Base-by-base conservation (phyloP, 2,888 invertebrate genomes). In the Fragum fragum region DNA sequence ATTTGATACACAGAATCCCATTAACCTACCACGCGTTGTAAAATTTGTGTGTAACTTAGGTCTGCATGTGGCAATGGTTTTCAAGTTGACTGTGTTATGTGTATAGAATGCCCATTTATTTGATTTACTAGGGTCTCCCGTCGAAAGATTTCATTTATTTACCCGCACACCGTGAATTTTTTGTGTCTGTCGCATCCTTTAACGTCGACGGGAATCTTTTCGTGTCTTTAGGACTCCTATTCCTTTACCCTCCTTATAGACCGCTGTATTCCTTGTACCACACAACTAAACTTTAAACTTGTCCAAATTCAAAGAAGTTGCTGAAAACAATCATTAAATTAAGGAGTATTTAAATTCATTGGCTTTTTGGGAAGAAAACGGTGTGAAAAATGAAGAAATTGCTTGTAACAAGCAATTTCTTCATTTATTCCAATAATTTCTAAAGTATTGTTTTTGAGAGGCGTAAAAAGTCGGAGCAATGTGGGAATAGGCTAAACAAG, bases 71-170 rank as follows among this genome's bases (percentile, higher is more conserved):
- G 57, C 57, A 57, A 57, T 57, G 57, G 57, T 57, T 57, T 57
- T 47, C 57, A 26, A 57, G 57, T 26, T 57, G 57, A 26, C 57
- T 23, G 26, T 57, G 26, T 57, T 26, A 57, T 57, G 26, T n/a
- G 57, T 9, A 21, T 23, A 26, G 57, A 57, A 57, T 21, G 57
- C 57, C 57, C 57, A 57, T 57, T 57, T 57, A 57, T 14, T 57
- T 57, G 57, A 57, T 57, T 57, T 57, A 57, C 57, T n/a, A 57
- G 23, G 26, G 57, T 57, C 57, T 57, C 57, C 57, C 26, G 57
- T 57, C 57, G 57, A 57, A 57, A 57, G 57, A 57, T 57, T 57
- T 57, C 57, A 57, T 57, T 57, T 57, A 57, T 57, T 57, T 57
- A 57, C 26, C 26, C 57, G 57, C 9, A 57, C 57, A 57, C 57